Base-by-base conservation (phyloP, 2,797 vertebrate genomes). In the Harpagifer antarcticus region DNA sequence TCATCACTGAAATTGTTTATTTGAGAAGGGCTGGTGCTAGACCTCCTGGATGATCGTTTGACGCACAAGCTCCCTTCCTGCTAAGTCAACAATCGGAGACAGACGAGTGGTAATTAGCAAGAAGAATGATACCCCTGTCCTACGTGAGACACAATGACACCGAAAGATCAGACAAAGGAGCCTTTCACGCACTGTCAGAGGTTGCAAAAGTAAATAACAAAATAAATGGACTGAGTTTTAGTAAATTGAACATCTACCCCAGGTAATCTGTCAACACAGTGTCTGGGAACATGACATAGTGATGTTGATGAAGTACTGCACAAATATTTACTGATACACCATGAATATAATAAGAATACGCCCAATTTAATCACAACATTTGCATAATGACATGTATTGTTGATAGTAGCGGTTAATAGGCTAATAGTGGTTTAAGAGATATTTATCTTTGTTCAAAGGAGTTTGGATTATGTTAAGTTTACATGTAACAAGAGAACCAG, bases 31-130 rank as follows among this genome's bases (percentile, higher is more conserved):
- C 56, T 87, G 76, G 59, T 67, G 61, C 76, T 75, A 81, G 83
- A 84, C 74, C 82, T 90, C 83, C 85, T 86, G 79, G 87, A 90
- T 74, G 84, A 81, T 78, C 75, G 82, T 74, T 90, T 94, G 94
- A 94, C 92, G 90, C 91, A 92, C 77, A 76, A 90, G 72, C 91
- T 92, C 93, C 48, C 68, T 10, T 77, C 72, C 81, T 87, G 87
- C 91, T 91, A 94, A 89, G 90, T 89, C 89, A 94, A 94, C 91
- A 93, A 86, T 85, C 65, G 27, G 44, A 85, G 84, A 92, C 72
- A 85, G 86, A 86, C 71, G 81, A 68, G 67, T 68, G 71, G 79
- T 88, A 91, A 93, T 91, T 90, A 78, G 81, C 37, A 73, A 68
- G 63, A 91, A 92, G 91, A 93, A 92, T 86, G 69, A 80, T 40